Evolutionary conservation across 2,113 vertebrate species (phyloP).

Genomic region (Dermatemys mawii): DNA sequence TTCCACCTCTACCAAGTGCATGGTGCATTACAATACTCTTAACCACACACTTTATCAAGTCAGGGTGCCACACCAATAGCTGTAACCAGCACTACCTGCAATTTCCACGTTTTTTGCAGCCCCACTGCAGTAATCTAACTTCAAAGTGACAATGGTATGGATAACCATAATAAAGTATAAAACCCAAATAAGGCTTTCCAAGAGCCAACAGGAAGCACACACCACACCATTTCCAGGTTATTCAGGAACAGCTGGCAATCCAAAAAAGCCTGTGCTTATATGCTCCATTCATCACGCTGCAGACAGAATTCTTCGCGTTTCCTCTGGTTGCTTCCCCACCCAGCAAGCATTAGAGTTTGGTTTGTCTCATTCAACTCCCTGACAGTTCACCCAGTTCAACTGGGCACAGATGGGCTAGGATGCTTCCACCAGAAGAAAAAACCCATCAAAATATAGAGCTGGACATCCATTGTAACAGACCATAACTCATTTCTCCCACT

Average conservation of each 20-base stretch:
- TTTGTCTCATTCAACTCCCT: background rate
- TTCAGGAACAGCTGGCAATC: background rate
- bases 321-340: background rate
- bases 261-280: background rate
- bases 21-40: background rate
- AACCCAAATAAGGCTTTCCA: background rate
- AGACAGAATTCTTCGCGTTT: background rate
- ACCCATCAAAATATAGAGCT: background rate
- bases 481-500: fast-evolving
- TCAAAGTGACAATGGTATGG: background rate
- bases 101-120: background rate
- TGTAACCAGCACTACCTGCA: fast-evolving
- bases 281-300: background rate
- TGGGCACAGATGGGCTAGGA: background rate
- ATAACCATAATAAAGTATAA: background rate
- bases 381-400: background rate
- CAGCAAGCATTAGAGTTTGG: background rate
- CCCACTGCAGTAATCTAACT: background rate
- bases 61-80: background rate
- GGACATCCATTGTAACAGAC: background rate
- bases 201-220: fast-evolving
- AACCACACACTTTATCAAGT: fast-evolving
- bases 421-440: background rate
- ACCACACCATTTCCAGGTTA: fast-evolving
- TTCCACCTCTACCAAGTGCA: background rate